Base-by-base conservation (phyloP, 2,888 invertebrate genomes). In the Pheosia gnoma region DNA sequence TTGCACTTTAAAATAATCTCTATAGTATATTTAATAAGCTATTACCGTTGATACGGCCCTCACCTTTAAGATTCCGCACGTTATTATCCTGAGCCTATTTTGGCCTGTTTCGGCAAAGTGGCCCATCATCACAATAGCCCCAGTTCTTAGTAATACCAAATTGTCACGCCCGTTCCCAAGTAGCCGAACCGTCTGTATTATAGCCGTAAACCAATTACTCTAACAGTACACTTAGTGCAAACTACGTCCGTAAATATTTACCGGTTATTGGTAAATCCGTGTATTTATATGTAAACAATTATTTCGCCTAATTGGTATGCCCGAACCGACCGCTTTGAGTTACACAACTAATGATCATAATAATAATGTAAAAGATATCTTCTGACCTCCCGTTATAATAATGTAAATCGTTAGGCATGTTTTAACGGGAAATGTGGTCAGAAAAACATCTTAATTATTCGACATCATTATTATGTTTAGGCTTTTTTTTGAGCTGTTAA, bases 261-360 rank as follows among this genome's bases (percentile, higher is more conserved):
- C 83, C 78, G 81, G 25, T 86, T 87, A 89, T 88, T 81, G 85
- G 85, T 72, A 80, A 86, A 86, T 85, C 81, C 77, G 75, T 74
- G 82, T 90, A 89, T 86, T 89, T 86, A 87, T 89, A 89, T 85
- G 84, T 84, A 87, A 89, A 88, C 87, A 92, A 92, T 91, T 90
- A 93, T 89, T 90, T 86, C 80, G 83, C 85, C 75, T 93, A 91
- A 93, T 92, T 92, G 91, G 86, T 84, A 78, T 80, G 75, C 80
- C 84, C 77, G 80, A 81, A 25, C 25, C 80, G 78, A 79, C 81
- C 70, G 84, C 77, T 71, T 88, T 82, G 68, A 71, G 74, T 92
- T 91, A 85, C 89, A 81, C 66, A 81, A 85, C 85, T 93, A 93
- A 93, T 91, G 93, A 93, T 89, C 88, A 84, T 82, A 89, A 82